Conservation (phyloP, 2,113 vertebrate species). For the Ammodramus savannarum region DNA sequence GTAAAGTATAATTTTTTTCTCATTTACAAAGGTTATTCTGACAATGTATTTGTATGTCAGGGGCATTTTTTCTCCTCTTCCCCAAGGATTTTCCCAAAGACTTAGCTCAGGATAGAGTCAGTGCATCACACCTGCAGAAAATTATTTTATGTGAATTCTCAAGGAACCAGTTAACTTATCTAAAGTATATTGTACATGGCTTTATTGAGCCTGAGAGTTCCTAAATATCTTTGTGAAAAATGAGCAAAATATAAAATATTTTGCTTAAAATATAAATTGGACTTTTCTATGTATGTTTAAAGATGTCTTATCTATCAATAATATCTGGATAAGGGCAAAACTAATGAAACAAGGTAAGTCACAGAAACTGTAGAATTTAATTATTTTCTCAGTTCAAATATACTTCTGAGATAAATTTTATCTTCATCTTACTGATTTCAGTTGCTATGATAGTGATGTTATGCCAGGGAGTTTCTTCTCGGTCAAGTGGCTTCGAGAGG, state of each 20-base stretch:
- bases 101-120: not conserved
- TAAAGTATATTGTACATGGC: accelerated
- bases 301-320: not conserved
- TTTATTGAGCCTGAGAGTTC: not conserved
- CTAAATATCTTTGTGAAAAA: not conserved
- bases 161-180: not conserved
- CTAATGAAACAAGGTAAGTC: not conserved
- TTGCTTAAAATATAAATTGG: not conserved
- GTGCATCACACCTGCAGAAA: not conserved
- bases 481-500: conserved; percentile 86
- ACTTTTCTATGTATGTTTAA: not conserved
- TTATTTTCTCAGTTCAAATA: not conserved
- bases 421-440: conserved; percentile 86
- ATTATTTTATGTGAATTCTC: not conserved
- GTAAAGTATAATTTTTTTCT: not conserved
- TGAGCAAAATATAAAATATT: accelerated
- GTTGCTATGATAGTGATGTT: conserved; percentile 92
- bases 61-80: not conserved
- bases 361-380: not conserved
- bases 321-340: not conserved
- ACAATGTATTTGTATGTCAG: not conserved
- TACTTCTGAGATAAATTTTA: not conserved
- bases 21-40: not conserved
- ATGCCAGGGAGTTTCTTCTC: conserved; percentile 92
- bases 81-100: not conserved